Conservation (phyloP, 30 jellyfish, hydroid and myxozoan genomes). For the Hydractinia echinata region DNA sequence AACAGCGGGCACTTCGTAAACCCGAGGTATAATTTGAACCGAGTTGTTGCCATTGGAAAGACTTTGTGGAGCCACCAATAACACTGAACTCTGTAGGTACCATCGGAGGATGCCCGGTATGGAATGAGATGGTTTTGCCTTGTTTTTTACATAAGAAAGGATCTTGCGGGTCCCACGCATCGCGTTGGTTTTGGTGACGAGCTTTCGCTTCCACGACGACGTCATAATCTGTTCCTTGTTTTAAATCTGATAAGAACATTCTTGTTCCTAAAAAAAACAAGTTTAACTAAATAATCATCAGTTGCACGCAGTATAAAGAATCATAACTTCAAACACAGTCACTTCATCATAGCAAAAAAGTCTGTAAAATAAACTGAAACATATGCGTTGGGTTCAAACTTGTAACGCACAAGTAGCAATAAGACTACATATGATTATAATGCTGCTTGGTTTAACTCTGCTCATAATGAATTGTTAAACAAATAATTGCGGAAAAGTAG, state of each 20-base stretch:
- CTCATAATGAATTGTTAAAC: too few species aligned
- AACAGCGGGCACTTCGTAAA: slow-evolving; percentile 40
- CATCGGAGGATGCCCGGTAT: slow-evolving; percentile 57
- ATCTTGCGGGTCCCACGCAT: slow-evolving; percentile 50
- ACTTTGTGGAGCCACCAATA: slow-evolving; percentile 47
- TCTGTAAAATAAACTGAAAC: too few species aligned
- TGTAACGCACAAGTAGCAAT: too few species aligned
- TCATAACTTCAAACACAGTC: not conserved
- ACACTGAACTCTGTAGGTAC: slow-evolving; percentile 48
- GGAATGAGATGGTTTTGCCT: slow-evolving; percentile 12
- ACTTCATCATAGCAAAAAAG: too few species aligned
- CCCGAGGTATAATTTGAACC: slow-evolving; percentile 29
- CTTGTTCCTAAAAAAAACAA: slow-evolving; percentile 27
- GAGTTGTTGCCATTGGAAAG: not conserved
- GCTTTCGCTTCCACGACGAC: slow-evolving; percentile 47
- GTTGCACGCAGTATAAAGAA: not conserved
- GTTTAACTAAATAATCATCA: not conserved
- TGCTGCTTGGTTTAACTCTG: too few species aligned
- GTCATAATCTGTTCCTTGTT: slow-evolving; percentile 55
- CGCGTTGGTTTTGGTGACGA: slow-evolving; percentile 47
- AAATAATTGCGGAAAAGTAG: too few species aligned
- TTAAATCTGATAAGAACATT: slow-evolving; percentile 35
- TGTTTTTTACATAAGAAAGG: slow-evolving; percentile 35
- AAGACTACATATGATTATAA: too few species aligned
- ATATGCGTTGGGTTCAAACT: too few species aligned